phyloP scores from a whole-genome alignment of 2,888 invertebrate genomes.

The Elysia crispata region DNA sequence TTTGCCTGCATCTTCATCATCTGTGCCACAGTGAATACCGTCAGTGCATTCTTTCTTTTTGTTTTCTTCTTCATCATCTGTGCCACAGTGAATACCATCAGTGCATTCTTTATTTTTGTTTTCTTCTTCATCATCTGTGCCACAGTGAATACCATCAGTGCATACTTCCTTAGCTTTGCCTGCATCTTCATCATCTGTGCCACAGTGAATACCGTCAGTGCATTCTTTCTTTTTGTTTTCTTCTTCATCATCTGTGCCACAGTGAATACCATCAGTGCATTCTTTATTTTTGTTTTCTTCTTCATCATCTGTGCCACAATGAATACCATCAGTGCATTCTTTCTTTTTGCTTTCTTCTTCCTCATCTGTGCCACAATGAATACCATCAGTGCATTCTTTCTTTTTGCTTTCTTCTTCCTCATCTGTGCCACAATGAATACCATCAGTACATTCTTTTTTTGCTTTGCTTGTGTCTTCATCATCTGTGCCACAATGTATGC shows the following conservation, averaged over 20 bases:
- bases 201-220: constrained; percentile 53
- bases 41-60: constrained; percentile 46
- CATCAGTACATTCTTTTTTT: constrained; percentile 52
- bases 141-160: constrained; percentile 48
- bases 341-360: constrained; percentile 46
- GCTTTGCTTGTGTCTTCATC: constrained; percentile 35
- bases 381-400: constrained; percentile 54
- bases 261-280: constrained; percentile 58
- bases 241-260: constrained; percentile 57
- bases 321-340: constrained; percentile 56
- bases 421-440: constrained; percentile 59
- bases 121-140: constrained; percentile 34
- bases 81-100: constrained; percentile 60
- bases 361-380: constrained; percentile 58
- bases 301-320: constrained; percentile 58
- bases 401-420: constrained; percentile 50
- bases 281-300: constrained; percentile 42
- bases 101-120: constrained; percentile 43
- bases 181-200: constrained; percentile 49
- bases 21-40: constrained; percentile 51
- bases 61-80: constrained; percentile 54
- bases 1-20: constrained; percentile 47
- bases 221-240: constrained; percentile 42
- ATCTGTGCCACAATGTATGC: constrained; percentile 52
- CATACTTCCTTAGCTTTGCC: too few relatives aligned